A percentile compares a stretch with the other conserved stretches of the same genome.
Evolutionary conservation across 2,797 vertebrate species (phyloP).

Genomic region (Spatula versicolor): DNA sequence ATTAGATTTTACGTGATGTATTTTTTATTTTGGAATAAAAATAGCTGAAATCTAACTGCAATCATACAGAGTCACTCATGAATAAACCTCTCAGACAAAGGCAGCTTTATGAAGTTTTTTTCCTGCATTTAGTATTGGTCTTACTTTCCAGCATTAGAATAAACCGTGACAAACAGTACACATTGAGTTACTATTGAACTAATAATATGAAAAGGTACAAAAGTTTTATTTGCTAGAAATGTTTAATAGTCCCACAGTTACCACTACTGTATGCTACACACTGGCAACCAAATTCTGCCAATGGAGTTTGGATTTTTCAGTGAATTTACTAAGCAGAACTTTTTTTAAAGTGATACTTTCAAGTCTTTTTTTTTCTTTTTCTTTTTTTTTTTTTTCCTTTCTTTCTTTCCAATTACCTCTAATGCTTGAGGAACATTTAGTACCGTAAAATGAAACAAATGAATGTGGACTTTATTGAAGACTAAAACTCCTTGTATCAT

Average conservation of each 20-base stretch:
- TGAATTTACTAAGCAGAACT: background rate
- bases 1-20: background rate
- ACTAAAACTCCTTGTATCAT: slow-evolving; percentile 41
- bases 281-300: background rate
- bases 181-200: background rate
- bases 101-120: background rate
- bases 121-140: background rate
- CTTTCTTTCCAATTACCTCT: slow-evolving; percentile 10
- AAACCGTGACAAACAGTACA: background rate
- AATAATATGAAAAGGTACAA: background rate
- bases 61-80: background rate
- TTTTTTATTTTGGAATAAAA: background rate
- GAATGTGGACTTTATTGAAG: background rate
- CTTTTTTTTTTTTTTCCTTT: background rate
- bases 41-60: background rate
- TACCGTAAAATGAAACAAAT: slow-evolving; percentile 36
- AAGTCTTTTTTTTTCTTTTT: background rate
- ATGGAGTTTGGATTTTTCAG: background rate
- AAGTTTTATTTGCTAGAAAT: background rate
- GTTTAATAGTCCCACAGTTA: background rate
- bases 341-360: slow-evolving; percentile 27
- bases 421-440: slow-evolving; percentile 29
- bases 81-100: background rate
- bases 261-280: background rate
- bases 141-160: background rate